Conservation (phyloP, 2,888 invertebrate genomes). For the Nyleta sp. region DNA sequence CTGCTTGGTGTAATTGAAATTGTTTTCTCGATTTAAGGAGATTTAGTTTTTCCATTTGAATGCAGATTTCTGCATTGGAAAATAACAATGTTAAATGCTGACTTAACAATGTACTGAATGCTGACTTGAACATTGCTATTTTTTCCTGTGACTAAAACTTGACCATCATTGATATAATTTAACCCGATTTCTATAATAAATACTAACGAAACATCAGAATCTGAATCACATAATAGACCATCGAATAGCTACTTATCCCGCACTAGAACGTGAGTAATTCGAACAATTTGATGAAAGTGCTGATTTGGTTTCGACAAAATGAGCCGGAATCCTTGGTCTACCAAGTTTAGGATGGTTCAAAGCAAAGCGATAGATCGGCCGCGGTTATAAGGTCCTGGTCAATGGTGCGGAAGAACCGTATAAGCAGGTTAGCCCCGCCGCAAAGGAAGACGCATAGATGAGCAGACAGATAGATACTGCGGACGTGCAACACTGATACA, state of each 20-base stretch:
- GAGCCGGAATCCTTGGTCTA: constrained; percentile 53
- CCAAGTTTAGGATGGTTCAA: constrained; percentile 71
- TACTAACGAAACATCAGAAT: background rate
- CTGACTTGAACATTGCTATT: no score
- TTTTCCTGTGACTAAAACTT: no score
- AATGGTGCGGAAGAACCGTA: constrained; percentile 77
- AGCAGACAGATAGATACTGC: constrained; percentile 78
- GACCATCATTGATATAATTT: no score
- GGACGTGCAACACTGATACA: constrained; percentile 80
- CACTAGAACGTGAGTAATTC: constrained; percentile 32
- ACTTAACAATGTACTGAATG: no score
- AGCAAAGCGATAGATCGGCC: constrained; percentile 74
- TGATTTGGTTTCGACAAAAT: constrained; percentile 41
- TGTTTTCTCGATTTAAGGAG: no score
- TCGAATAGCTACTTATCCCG: constrained; percentile 26
- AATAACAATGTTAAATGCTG: no score
- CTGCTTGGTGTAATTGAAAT: no score
- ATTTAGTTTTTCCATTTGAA: no score
- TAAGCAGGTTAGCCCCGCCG: constrained; percentile 64
- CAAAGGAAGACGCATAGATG: constrained; percentile 74
- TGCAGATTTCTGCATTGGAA: no score
- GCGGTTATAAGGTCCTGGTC: constrained; percentile 78
- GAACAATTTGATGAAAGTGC: constrained; percentile 42
- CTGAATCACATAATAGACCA: constrained; percentile 2
- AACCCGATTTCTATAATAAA: no score